These are phyloP conservation scores for Myotis daubentonii DNA, from an alignment of 2,797 vertebrate genomes.

Conservation along the genomic window DNA sequence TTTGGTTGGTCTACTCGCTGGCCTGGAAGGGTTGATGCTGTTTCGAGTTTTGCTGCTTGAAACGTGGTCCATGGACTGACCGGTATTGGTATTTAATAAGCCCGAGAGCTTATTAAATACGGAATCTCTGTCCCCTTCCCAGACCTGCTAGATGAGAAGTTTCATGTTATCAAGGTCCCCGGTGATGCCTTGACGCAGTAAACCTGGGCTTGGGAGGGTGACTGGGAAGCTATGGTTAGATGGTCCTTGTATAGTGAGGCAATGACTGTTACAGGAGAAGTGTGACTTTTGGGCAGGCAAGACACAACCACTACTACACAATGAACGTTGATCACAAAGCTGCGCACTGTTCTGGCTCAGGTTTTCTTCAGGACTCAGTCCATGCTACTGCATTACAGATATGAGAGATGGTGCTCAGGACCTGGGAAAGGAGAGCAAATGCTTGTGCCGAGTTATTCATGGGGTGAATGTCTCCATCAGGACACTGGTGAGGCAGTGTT, in stretches of 20 bases:
- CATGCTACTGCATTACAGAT: background rate
- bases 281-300: background rate
- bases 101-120: background rate
- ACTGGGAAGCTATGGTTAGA: background rate
- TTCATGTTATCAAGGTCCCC: background rate
- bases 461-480: background rate
- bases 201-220: background rate
- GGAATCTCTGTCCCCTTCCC: background rate
- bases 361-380: background rate
- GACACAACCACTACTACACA: background rate
- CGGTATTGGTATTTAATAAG: background rate
- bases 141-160: background rate
- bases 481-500: background rate
- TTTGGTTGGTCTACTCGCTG: background rate
- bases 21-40: background rate
- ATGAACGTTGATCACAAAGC: background rate
- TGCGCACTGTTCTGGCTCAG: background rate
- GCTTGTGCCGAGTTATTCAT: background rate
- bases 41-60: background rate
- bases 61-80: background rate
- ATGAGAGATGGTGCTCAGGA: background rate
- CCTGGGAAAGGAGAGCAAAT: background rate
- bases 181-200: background rate
- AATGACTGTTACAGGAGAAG: background rate
- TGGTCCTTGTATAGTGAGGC: background rate